Percentiles rank a stretch among this genome's conserved stretches.
Evolutionary conservation across 2,888 invertebrate species (phyloP).

Genomic region (Argyresthia goedartella): DNA sequence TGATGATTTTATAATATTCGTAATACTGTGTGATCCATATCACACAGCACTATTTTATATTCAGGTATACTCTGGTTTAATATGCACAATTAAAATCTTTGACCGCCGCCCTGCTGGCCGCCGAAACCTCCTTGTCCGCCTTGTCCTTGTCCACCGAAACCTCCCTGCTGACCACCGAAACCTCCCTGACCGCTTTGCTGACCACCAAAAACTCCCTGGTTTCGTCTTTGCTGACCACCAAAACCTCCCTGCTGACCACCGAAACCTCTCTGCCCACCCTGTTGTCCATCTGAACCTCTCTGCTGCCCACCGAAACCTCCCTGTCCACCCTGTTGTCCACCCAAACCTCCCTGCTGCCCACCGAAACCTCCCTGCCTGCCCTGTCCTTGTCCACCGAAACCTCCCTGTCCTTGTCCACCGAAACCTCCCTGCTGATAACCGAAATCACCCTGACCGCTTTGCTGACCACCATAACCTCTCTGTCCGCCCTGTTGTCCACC

Average conservation of each 20-base stretch:
- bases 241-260: neutral
- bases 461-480: slow-evolving; percentile 1
- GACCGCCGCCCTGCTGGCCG: slow-evolving; percentile 3
- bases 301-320: slow-evolving; percentile 3
- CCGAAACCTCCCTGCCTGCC: slow-evolving; percentile 5
- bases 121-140: neutral
- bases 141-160: too few relatives aligned
- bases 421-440: neutral
- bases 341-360: slow-evolving; percentile 4
- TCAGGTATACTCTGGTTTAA: neutral
- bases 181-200: slow-evolving; percentile 3
- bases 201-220: slow-evolving; percentile 2
- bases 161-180: neutral
- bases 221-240: neutral
- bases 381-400: slow-evolving; percentile 1
- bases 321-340: slow-evolving; percentile 2
- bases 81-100: slow-evolving; percentile 9
- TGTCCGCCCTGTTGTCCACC: neutral
- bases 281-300: too few relatives aligned
- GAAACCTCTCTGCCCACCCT: too few relatives aligned
- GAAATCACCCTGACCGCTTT: slow-evolving; percentile 4
- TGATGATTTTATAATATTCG: too few relatives aligned
- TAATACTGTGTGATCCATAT: too few relatives aligned
- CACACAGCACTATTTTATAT: too few relatives aligned
- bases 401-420: neutral